These are phyloP conservation scores for Meloidogyne exigua DNA, from an alignment of 1,140 invertebrate species.

Conservation along the genomic window DNA sequence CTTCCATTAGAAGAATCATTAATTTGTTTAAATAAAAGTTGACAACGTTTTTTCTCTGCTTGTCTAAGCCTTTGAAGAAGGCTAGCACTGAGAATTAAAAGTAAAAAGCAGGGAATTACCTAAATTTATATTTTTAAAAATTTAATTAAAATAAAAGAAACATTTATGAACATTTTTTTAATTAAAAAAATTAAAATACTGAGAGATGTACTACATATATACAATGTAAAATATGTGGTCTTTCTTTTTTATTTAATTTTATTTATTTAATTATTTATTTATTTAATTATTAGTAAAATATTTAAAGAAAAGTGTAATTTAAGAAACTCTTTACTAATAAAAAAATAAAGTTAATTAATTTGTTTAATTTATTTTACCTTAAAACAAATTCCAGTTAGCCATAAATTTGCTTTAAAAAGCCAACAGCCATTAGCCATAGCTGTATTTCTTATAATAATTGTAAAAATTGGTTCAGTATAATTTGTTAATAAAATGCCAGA, in stretches of 20 bases:
- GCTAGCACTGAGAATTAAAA: slow-evolving; percentile 49
- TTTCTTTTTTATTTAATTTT: too few species aligned
- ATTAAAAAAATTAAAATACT: too few species aligned
- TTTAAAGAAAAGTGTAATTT: too few species aligned
- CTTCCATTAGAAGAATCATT: background rate
- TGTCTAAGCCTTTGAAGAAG: slow-evolving; percentile 48
- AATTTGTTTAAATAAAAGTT: slow-evolving; percentile 34
- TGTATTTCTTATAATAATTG: slow-evolving; percentile 37
- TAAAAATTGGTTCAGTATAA: slow-evolving; percentile 28
- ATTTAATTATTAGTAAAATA: too few species aligned
- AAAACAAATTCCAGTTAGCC: slow-evolving; percentile 58
- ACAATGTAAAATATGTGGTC: too few species aligned
- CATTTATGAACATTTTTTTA: too few species aligned
- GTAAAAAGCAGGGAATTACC: slow-evolving; percentile 55
- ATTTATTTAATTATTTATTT: too few species aligned
- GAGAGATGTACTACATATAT: too few species aligned
- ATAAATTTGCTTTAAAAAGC: slow-evolving; percentile 55
- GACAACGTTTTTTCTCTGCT: slow-evolving; percentile 47
- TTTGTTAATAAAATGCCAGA: slow-evolving; percentile 45
- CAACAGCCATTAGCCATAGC: slow-evolving; percentile 50
- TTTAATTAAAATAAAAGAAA: too few species aligned
- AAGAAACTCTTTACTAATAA: too few species aligned
- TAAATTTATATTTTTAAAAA: background rate
- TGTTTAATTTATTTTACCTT: slow-evolving; percentile 27
- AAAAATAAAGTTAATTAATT: background rate